Evolutionary conservation across 2,797 vertebrate genomes (phyloP).

Genomic region (Sebastes vulpes): DNA sequence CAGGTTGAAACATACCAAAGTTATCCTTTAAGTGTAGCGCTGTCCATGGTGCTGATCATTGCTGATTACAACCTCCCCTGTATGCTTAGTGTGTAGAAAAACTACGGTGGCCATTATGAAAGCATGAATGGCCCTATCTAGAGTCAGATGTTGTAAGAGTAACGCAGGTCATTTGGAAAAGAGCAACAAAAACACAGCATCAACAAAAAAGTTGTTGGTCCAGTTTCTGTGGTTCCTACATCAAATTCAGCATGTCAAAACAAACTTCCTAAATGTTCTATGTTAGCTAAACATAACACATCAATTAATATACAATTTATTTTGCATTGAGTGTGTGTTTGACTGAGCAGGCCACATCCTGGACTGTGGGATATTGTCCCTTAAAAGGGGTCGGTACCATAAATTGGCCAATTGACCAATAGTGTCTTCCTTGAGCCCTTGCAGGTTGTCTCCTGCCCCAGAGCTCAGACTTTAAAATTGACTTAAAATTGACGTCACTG

Average conservation of each 20-base stretch:
- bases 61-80: neutral
- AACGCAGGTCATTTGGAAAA: too few relatives aligned
- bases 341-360: neutral
- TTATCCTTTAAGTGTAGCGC: neutral
- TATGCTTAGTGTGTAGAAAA: neutral
- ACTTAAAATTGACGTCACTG: neutral
- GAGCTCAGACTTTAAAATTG: neutral
- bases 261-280: neutral
- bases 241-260: neutral
- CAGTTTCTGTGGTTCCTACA: neutral
- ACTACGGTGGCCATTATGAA: too few relatives aligned
- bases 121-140: too few relatives aligned
- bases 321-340: neutral
- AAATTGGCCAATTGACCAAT: neutral
- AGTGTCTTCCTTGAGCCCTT: neutral
- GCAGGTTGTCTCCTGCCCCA: neutral
- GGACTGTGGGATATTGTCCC: neutral
- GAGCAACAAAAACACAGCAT: too few relatives aligned
- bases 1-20: too few relatives aligned
- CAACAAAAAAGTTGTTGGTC: too few relatives aligned
- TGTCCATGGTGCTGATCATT: neutral
- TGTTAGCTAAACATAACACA: neutral
- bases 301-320: neutral
- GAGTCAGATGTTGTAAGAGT: too few relatives aligned
- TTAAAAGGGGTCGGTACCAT: neutral